Evolutionary conservation across 2,888 invertebrate genomes (phyloP).

Genomic region (Chrysotoxum bicinctum): DNA sequence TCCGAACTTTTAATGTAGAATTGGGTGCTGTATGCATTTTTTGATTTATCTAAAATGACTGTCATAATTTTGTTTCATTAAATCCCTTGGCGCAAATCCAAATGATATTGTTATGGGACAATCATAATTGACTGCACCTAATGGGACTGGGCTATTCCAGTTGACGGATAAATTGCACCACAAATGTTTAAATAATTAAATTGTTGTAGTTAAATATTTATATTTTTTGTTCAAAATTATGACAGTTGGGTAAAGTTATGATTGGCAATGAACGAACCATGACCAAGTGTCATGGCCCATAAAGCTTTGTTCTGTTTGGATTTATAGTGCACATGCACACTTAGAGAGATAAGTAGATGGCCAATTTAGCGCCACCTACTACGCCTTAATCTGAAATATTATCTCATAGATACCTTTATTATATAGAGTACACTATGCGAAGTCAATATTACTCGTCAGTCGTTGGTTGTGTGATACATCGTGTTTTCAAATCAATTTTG

Average conservation of each 20-base stretch:
- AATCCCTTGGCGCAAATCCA: constrained; percentile 67
- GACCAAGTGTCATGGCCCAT: neutral
- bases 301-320: no score
- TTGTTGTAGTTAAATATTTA: constrained; percentile 31
- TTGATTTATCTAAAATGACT: constrained; percentile 23
- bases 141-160: constrained; percentile 57
- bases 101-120: constrained; percentile 50
- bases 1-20: neutral
- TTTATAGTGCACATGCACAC: no score
- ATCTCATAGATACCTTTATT: no score
- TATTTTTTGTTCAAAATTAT: constrained; percentile 39
- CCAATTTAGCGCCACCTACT: no score
- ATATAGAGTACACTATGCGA: no score
- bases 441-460: no score
- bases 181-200: constrained; percentile 62
- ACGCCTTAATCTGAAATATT: no score
- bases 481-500: no score
- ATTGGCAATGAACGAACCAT: neutral
- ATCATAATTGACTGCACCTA: constrained; percentile 64
- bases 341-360: no score
- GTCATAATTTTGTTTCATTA: constrained; percentile 46
- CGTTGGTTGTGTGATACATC: no score
- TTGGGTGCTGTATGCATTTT: constrained; percentile 7
- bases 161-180: constrained; percentile 62
- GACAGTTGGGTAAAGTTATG: constrained; percentile 31